Percentiles rank a stretch among this genome's conserved stretches.
phyloP scores from a whole-genome alignment of 2,113 vertebrate species.

The Chroicocephalus ridibundus region DNA sequence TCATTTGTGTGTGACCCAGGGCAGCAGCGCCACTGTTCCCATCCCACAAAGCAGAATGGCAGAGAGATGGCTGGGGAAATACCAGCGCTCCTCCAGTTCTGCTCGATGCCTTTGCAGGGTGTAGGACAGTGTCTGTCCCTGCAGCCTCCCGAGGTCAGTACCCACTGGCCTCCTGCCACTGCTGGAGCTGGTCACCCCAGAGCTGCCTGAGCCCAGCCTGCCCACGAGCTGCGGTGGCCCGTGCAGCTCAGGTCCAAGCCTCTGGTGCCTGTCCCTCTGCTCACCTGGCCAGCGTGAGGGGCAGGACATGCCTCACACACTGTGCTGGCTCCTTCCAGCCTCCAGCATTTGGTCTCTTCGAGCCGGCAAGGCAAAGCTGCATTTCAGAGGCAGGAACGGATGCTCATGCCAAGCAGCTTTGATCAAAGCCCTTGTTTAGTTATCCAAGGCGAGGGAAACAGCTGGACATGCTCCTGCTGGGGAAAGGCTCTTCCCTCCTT shows the following conservation, averaged over 20 bases:
- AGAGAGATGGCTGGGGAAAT: not conserved
- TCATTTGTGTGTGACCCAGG: not conserved
- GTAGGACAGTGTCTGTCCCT: accelerated
- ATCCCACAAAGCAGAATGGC: not conserved
- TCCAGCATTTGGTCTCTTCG: not conserved
- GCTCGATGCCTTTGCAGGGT: not conserved
- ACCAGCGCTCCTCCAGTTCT: not conserved
- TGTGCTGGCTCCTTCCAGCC: not conserved
- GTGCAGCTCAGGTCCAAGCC: not conserved
- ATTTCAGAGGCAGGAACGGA: not conserved
- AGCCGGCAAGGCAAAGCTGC: not conserved
- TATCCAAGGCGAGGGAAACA: conserved; percentile 2
- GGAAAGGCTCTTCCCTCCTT: not conserved
- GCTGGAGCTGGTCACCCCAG: not conserved
- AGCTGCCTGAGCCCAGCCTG: not conserved
- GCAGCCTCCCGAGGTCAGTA: accelerated
- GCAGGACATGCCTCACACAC: not conserved
- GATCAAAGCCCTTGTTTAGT: not conserved
- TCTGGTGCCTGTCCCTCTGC: not conserved
- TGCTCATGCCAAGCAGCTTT: not conserved
- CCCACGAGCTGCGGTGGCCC: accelerated
- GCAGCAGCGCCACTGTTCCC: not conserved
- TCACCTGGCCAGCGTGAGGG: not conserved
- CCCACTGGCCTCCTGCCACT: not conserved
- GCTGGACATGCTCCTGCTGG: not conserved